These are phyloP conservation scores for Lichenostomus cassidix DNA, from an alignment of 2,113 vertebrate species.

Conservation along the genomic window DNA sequence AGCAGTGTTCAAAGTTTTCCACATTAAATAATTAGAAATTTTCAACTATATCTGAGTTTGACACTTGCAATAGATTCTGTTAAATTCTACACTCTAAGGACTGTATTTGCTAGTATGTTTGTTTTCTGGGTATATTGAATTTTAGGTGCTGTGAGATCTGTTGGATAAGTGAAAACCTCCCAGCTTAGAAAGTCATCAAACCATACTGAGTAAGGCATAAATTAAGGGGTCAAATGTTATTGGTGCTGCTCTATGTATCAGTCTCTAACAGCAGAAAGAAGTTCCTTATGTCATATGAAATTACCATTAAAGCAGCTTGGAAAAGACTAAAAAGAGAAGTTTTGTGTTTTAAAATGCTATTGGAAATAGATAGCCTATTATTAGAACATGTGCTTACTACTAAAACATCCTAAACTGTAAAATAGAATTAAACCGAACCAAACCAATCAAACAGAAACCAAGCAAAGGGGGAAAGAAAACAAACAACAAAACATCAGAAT, in stretches of 20 bases:
- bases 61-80: not conserved
- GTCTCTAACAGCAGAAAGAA: not conserved
- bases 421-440: not conserved
- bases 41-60: not conserved
- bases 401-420: not conserved
- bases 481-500: not conserved
- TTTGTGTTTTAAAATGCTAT: not conserved
- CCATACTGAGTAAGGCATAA: not conserved
- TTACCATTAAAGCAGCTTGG: not conserved
- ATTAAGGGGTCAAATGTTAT: not conserved
- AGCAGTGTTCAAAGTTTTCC: not conserved
- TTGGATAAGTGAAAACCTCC: not conserved
- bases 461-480: rapidly evolving
- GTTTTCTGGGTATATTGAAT: not conserved
- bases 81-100: not conserved
- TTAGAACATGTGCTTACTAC: not conserved
- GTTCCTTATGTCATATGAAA: not conserved
- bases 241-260: not conserved
- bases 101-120: not conserved
- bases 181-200: not conserved
- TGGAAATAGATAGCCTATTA: not conserved
- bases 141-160: not conserved
- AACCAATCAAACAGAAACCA: not conserved
- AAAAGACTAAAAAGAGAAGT: not conserved
- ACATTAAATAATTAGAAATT: not conserved